phyloP scores from a whole-genome alignment of 2,797 vertebrate genomes.

The Melanotaenia pygmaea region DNA sequence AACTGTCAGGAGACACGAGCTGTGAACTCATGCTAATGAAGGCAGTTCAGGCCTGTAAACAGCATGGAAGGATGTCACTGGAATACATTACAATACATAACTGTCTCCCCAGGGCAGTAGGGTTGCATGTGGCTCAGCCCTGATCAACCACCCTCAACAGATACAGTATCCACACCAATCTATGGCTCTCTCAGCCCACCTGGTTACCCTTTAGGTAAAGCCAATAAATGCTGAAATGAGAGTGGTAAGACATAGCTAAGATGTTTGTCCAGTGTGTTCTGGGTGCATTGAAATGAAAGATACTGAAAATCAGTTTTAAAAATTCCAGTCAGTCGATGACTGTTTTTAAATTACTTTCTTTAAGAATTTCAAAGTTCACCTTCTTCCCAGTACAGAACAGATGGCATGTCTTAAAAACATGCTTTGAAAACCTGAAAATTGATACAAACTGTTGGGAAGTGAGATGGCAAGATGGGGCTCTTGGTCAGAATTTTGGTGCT shows the following conservation, averaged over 20 bases:
- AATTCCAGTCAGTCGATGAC: conserved; percentile 1
- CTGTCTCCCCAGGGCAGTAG: conserved; percentile 82
- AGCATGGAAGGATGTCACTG: conserved; percentile 84
- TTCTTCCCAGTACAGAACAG: conserved; percentile 8
- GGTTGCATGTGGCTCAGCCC: conserved; percentile 67
- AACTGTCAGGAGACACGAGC: conserved; percentile 83
- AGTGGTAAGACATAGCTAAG: conserved; percentile 30
- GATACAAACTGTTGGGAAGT: conserved; percentile 62
- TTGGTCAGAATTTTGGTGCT: conserved; percentile 40
- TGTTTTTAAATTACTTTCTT: conserved; percentile 11
- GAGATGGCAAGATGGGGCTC: conserved; percentile 39
- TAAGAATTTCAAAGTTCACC: conserved; percentile 14
- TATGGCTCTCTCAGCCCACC: conserved; percentile 61
- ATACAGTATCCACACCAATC: conserved; percentile 17
- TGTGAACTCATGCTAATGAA: conserved; percentile 88
- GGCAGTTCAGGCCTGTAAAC: conserved; percentile 85
- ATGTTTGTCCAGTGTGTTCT: conserved; percentile 25
- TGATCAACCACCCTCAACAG: conserved; percentile 34
- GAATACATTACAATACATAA: conserved; percentile 90
- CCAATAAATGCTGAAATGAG: conserved; percentile 38
- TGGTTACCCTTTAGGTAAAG: conserved; percentile 59
- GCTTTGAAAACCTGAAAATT: conserved; percentile 47
- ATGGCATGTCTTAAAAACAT: conserved; percentile 4
- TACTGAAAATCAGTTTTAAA: conserved; percentile 2
- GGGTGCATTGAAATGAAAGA: conserved; percentile 15